phyloP scores from a whole-genome alignment of 2,888 invertebrate genomes.

The Drosophila fulvimacula region DNA sequence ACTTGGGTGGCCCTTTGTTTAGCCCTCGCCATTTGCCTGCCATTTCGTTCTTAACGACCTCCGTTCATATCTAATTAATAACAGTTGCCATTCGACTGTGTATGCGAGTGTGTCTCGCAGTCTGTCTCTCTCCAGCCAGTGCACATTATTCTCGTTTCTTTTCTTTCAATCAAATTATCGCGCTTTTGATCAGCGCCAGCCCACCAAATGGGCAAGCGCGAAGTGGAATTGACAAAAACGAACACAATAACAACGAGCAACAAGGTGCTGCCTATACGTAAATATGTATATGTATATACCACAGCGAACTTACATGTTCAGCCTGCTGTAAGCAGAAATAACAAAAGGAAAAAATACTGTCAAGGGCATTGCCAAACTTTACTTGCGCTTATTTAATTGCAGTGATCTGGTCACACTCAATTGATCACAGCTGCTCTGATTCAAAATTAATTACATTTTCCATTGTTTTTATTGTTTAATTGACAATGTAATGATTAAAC shows the following conservation, averaged over 20 bases:
- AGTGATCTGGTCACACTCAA: constrained; percentile 14
- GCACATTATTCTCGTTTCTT: not conserved
- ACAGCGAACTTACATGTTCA: not conserved
- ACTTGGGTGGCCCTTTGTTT: constrained; percentile 62
- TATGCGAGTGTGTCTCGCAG: not conserved
- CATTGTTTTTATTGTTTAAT: constrained; percentile 18
- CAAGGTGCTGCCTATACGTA: not conserved
- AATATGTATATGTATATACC: too few species aligned
- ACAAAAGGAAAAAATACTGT: constrained; percentile 7
- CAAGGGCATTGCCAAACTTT: constrained; percentile 5
- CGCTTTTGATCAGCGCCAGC: constrained; percentile 9
- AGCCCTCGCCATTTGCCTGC: constrained; percentile 14
- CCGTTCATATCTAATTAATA: constrained; percentile 54
- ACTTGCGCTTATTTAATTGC: constrained; percentile 1
- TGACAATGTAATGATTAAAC: constrained; percentile 17
- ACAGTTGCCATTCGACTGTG: constrained; percentile 19
- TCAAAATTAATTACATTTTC: constrained; percentile 20
- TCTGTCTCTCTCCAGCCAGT: not conserved
- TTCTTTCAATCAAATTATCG: constrained; percentile 20
- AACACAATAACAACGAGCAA: constrained; percentile 8
- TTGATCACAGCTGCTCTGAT: constrained; percentile 11
- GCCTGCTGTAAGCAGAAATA: not conserved
- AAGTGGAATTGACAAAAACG: constrained; percentile 18
- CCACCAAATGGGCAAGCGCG: constrained; percentile 7
- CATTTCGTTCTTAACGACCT: constrained; percentile 32